These are phyloP conservation scores for Solenopsis fugax DNA, from an alignment of 1,140 invertebrate species.

Conservation along the genomic window DNA sequence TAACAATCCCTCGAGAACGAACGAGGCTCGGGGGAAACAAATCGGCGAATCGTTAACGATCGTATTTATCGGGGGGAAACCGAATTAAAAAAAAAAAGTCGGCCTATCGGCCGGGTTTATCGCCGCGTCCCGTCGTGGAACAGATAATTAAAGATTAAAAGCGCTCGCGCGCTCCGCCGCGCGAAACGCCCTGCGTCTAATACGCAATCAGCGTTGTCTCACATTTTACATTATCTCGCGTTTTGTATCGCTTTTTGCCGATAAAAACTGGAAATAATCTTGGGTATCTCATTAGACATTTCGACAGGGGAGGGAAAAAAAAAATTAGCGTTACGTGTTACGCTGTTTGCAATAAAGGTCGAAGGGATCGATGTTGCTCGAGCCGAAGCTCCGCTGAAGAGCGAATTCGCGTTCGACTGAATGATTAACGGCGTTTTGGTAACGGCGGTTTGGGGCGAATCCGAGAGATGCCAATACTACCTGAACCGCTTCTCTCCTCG, in stretches of 20 bases:
- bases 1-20: constrained; percentile 37
- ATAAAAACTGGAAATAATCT: constrained; percentile 20
- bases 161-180: background rate
- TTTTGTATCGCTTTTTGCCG: background rate
- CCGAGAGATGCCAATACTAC: constrained; percentile 28
- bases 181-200: constrained; percentile 18
- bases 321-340: background rate
- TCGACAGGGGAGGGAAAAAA: background rate
- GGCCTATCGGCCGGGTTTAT: constrained; percentile 21
- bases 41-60: constrained; percentile 57
- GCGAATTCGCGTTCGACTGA: constrained; percentile 14
- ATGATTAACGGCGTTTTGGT: constrained; percentile 48
- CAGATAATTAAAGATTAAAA: constrained; percentile 61
- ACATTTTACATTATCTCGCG: constrained; percentile 44
- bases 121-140: background rate
- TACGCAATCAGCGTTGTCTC: constrained; percentile 52
- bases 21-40: constrained; percentile 18
- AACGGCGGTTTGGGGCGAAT: constrained; percentile 46
- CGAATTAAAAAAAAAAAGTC: constrained; percentile 27
- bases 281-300: constrained; percentile 2
- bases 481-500: constrained; percentile 23
- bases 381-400: background rate
- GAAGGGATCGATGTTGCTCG: background rate
- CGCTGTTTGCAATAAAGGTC: background rate
- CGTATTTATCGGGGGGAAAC: constrained; percentile 45